These are phyloP conservation scores for Pocillopora damicornis DNA, from an alignment of 64 coral and sea anemone genomes.

Conservation along the genomic window DNA sequence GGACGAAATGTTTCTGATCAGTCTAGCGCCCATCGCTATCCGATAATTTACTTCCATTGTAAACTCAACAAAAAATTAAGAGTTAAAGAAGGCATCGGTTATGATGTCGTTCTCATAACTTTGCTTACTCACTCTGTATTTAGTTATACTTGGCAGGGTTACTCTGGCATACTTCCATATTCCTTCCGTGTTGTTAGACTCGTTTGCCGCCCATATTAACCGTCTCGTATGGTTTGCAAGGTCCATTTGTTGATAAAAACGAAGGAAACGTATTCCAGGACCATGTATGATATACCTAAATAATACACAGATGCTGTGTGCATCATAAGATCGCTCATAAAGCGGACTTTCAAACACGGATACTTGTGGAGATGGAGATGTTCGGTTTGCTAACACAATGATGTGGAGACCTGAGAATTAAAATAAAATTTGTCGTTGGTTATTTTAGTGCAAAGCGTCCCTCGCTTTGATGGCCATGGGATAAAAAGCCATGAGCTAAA, in stretches of 20 bases:
- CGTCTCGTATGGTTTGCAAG: conserved; percentile 1
- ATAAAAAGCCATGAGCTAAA: too few relatives aligned
- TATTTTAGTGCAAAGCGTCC: too few relatives aligned
- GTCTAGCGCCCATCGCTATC: too few relatives aligned
- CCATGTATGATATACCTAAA: conserved; percentile 51
- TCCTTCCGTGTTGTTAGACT: conserved; percentile 5
- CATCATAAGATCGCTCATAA: conserved; percentile 1
- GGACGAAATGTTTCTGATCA: too few relatives aligned
- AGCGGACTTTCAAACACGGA: conserved; percentile 38
- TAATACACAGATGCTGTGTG: conserved; percentile 14
- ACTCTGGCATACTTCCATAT: conserved; percentile 30
- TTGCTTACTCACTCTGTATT: conserved; percentile 11
- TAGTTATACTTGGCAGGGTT: conserved; percentile 10
- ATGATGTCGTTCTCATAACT: not conserved
- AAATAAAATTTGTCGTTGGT: too few relatives aligned
- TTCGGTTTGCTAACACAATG: not conserved
- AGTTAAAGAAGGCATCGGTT: not conserved
- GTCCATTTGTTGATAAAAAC: conserved; percentile 31
- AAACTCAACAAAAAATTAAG: too few relatives aligned
- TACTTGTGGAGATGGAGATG: not conserved
- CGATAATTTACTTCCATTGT: too few relatives aligned
- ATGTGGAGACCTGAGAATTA: not conserved
- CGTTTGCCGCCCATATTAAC: conserved; percentile 48
- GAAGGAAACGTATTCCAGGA: conserved; percentile 4
- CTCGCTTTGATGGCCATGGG: too few relatives aligned